These are phyloP conservation scores for Carassius carassius DNA, from an alignment of 2,113 vertebrate genomes.

Conservation along the genomic window DNA sequence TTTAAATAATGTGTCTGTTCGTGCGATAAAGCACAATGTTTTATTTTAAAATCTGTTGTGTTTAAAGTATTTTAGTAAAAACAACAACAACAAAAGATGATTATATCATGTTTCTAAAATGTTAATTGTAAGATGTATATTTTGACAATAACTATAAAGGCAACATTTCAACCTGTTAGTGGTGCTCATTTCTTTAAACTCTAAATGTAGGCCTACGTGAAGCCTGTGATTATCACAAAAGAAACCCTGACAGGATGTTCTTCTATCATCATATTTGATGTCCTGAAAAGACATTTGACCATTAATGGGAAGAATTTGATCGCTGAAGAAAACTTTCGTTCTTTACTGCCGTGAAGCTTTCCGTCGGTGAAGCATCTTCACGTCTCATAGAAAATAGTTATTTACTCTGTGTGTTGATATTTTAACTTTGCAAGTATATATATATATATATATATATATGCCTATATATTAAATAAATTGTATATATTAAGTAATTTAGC, in stretches of 20 bases:
- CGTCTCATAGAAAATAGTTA: neutral
- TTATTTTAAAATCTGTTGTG: neutral
- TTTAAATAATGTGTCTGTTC: neutral
- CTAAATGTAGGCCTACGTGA: neutral
- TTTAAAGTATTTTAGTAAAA: neutral
- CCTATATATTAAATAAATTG: no score
- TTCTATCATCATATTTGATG: neutral
- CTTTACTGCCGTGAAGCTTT: neutral
- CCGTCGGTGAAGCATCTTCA: neutral
- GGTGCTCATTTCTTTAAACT: neutral
- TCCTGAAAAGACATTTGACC: neutral
- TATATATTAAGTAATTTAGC: no score
- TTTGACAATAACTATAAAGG: neutral
- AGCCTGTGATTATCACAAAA: neutral
- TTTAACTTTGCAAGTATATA: no score
- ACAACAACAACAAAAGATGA: neutral
- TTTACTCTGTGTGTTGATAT: neutral
- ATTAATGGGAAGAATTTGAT: neutral
- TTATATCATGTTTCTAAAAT: neutral
- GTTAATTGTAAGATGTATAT: neutral
- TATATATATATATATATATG: no score
- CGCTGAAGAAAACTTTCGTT: neutral
- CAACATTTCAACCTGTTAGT: neutral
- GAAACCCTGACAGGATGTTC: neutral
- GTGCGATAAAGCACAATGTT: slow-evolving; percentile 1